Percentiles rank a stretch among this genome's conserved stretches.
phyloP scores from a whole-genome alignment of 2,113 vertebrate genomes.

The Trachemys scripta region DNA sequence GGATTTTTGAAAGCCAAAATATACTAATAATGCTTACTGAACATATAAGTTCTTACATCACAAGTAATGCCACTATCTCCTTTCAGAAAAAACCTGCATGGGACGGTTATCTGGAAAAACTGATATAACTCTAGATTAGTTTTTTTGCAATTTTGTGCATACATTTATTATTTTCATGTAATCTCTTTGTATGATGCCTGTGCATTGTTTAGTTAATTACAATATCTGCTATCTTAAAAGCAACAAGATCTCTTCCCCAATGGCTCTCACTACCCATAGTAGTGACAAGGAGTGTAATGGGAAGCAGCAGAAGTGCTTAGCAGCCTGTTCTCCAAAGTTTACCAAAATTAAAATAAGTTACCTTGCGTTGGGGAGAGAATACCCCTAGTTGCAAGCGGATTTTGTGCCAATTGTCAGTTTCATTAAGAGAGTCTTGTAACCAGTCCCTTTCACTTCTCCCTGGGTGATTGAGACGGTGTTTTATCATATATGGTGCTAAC shows the following conservation, averaged over 20 bases:
- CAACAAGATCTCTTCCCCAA: not conserved
- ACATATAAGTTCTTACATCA: not conserved
- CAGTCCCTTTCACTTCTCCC: not conserved
- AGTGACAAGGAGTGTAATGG: not conserved
- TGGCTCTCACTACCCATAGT: not conserved
- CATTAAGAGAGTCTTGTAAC: not conserved
- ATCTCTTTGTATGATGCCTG: not conserved
- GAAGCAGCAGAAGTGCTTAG: not conserved
- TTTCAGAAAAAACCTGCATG: not conserved
- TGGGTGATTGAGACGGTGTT: not conserved
- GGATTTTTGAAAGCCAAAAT: not conserved
- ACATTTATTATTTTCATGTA: not conserved
- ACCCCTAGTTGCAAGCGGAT: not conserved
- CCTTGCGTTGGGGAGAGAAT: not conserved
- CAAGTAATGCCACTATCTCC: not conserved
- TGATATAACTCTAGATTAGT: not conserved
- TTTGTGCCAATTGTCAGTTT: not conserved
- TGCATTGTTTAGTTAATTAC: not conserved
- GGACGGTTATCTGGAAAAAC: not conserved
- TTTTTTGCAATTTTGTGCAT: not conserved
- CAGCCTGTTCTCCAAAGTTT: not conserved
- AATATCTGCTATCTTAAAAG: not conserved
- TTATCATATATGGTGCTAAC: not conserved
- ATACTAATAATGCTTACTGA: not conserved
- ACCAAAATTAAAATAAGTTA: not conserved